Percentiles rank a stretch among this genome's conserved stretches.
phyloP scores from a whole-genome alignment of 2,113 vertebrate species.

The Sebastes schlegelii region DNA sequence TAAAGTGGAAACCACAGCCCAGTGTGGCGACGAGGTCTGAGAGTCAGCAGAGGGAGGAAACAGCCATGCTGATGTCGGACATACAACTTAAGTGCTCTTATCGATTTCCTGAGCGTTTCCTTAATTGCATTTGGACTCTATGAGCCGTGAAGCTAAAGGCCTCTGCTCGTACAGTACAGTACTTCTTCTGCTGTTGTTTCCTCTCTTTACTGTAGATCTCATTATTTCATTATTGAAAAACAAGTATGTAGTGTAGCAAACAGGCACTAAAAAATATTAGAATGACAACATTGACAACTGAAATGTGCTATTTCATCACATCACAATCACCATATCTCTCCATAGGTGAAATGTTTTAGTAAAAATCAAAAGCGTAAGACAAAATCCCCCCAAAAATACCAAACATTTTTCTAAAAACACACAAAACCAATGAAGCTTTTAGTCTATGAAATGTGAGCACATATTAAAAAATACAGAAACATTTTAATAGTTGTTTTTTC shows the following conservation, averaged over 20 bases:
- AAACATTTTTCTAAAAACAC: too few relatives aligned
- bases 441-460: too few relatives aligned
- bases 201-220: not conserved
- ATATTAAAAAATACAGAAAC: too few relatives aligned
- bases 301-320: not conserved
- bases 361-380: not conserved
- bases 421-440: too few relatives aligned
- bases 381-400: not conserved
- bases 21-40: not conserved
- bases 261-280: too few relatives aligned
- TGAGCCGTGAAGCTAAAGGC: conserved; percentile 19
- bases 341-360: not conserved
- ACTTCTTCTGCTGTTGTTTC: not conserved
- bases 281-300: not conserved
- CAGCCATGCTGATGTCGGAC: conserved; percentile 36
- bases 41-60: conserved; percentile 47
- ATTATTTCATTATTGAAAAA: not conserved
- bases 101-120: conserved; percentile 60
- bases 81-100: conserved; percentile 44
- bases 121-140: conserved; percentile 51
- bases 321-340: not conserved
- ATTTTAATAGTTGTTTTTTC: not conserved
- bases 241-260: not conserved
- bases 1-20: conserved; percentile 7
- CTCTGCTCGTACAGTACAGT: not conserved